phyloP scores from a whole-genome alignment of 2,113 vertebrate genomes.

The Trichomycterus rosablanca region DNA sequence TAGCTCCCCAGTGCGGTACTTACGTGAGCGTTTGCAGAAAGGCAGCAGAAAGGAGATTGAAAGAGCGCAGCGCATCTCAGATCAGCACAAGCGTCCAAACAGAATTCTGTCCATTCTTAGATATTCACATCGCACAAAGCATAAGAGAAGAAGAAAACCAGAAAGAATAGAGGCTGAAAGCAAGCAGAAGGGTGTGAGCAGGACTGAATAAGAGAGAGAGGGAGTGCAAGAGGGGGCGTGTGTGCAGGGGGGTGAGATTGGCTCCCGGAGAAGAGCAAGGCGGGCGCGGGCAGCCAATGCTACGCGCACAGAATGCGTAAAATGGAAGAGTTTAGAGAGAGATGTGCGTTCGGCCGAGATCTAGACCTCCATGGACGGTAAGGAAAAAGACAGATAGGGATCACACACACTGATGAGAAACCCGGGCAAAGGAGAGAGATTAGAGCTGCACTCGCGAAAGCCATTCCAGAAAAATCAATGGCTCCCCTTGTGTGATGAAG shows the following conservation, averaged over 20 bases:
- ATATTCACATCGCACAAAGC: slow-evolving; percentile 34
- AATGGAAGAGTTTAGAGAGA: slow-evolving; percentile 14
- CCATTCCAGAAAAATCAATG: slow-evolving; percentile 1
- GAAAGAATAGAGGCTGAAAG: slow-evolving; percentile 6
- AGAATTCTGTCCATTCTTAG: slow-evolving; percentile 27
- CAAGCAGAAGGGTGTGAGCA: slow-evolving; percentile 30
- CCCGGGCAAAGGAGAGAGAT: not conserved
- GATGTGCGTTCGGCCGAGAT: not conserved
- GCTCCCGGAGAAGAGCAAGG: slow-evolving; percentile 14
- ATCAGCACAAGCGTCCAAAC: slow-evolving; percentile 21
- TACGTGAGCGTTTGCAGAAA: slow-evolving; percentile 37
- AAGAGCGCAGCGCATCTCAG: slow-evolving; percentile 20
- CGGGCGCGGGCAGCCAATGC: slow-evolving; percentile 19
- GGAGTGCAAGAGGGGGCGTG: slow-evolving; percentile 12
- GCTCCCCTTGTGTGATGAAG: slow-evolving; percentile 15
- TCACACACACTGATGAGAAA: not conserved
- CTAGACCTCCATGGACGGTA: not conserved
- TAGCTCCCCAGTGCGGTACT: slow-evolving; percentile 34
- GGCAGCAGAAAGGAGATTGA: slow-evolving; percentile 4
- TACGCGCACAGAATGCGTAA: slow-evolving; percentile 13
- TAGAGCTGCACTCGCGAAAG: not conserved
- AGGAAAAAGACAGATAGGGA: not conserved
- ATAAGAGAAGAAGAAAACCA: slow-evolving; percentile 1
- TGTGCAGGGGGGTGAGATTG: slow-evolving; percentile 14
- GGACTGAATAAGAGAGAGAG: not conserved